Evolutionary conservation across 2,113 vertebrate species (phyloP).

Genomic region (Thermophis baileyi): DNA sequence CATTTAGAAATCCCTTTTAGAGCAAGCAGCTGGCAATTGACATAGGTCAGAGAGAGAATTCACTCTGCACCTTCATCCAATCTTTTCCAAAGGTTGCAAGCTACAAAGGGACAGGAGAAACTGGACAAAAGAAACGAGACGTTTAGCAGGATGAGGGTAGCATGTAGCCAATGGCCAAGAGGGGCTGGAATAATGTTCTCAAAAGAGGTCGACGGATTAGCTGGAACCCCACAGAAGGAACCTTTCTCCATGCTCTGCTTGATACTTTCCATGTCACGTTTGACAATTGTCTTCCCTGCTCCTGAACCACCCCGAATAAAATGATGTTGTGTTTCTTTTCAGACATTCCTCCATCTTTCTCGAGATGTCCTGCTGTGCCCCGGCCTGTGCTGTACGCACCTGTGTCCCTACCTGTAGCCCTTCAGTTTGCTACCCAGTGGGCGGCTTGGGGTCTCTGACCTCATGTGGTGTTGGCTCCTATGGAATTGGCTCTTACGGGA

Average conservation of each 20-base stretch:
- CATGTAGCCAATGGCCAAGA: neutral
- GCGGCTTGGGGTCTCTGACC: neutral
- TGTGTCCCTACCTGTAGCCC: neutral
- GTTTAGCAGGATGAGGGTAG: neutral
- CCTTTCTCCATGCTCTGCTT: neutral
- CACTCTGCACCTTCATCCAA: neutral
- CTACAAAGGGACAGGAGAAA: neutral
- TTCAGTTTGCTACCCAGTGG: neutral
- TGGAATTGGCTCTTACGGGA: neutral
- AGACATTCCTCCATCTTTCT: neutral
- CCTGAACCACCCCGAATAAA: neutral
- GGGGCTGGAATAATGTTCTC: neutral
- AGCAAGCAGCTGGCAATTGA: neutral
- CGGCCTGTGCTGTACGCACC: neutral
- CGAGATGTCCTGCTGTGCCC: neutral
- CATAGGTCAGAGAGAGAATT: neutral
- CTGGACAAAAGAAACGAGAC: neutral
- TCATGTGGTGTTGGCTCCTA: neutral
- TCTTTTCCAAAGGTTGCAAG: neutral
- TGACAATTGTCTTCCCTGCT: neutral
- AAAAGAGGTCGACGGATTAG: too few species aligned
- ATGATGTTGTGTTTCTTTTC: neutral
- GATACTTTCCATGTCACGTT: neutral
- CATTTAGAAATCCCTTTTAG: neutral
- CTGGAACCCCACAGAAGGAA: neutral